These are phyloP conservation scores for Lordiphosa mommai DNA, from an alignment of 1,140 invertebrate species.

Conservation along the genomic window DNA sequence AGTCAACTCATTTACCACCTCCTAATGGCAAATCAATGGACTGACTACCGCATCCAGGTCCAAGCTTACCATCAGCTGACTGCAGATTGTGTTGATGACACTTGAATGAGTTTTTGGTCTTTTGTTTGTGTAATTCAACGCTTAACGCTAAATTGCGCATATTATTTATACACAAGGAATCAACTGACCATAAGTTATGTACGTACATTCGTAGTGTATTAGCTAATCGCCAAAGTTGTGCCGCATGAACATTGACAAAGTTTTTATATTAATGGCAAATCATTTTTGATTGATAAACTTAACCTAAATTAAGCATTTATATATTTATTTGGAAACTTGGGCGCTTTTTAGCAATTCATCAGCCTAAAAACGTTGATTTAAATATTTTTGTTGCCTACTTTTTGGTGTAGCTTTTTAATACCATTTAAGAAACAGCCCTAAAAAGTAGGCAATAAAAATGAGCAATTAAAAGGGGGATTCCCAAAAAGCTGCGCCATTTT, in stretches of 20 bases:
- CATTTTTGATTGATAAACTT: conserved; percentile 30
- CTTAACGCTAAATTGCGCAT: conserved; percentile 68
- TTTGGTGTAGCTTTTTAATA: too few species aligned
- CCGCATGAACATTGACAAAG: conserved; percentile 2
- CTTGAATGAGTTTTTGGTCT: conserved; percentile 65
- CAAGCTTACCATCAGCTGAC: conserved; percentile 7
- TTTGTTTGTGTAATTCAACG: conserved; percentile 26
- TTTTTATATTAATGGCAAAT: not conserved
- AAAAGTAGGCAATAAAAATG: too few species aligned
- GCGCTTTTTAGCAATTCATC: too few species aligned
- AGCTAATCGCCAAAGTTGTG: conserved; percentile 49
- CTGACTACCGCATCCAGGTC: conserved; percentile 12
- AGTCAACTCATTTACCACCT: conserved; percentile 55
- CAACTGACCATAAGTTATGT: conserved; percentile 74
- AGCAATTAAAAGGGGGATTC: too few species aligned
- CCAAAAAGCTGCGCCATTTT: too few species aligned
- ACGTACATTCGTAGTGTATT: conserved; percentile 35
- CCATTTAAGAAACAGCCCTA: too few species aligned
- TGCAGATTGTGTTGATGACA: conserved; percentile 61
- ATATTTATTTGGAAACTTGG: too few species aligned
- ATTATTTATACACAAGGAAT: conserved; percentile 74
- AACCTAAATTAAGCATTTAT: too few species aligned
- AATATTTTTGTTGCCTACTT: too few species aligned
- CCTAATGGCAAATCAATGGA: conserved; percentile 70
- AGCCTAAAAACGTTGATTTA: too few species aligned